These are phyloP conservation scores for Lacanobia oleracea DNA, from an alignment of 2,888 invertebrate species.

Conservation along the genomic window DNA sequence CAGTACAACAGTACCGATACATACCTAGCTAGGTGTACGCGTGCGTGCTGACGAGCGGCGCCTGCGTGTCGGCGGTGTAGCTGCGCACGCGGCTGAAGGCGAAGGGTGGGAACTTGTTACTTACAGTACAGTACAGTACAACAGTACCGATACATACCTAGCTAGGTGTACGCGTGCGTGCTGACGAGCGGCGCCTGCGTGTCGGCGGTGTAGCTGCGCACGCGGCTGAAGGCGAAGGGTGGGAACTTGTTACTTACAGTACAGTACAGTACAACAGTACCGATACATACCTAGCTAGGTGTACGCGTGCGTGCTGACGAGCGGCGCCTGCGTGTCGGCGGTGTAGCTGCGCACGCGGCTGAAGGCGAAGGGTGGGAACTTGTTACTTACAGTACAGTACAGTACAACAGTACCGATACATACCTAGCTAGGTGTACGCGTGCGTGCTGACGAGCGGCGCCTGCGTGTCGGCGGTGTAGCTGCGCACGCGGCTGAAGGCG, in stretches of 20 bases:
- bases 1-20: not conserved
- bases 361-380: conserved; percentile 92
- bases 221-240: conserved; percentile 93
- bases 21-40: conserved; percentile 51
- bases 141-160: not conserved
- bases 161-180: conserved; percentile 59
- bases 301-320: conserved; percentile 74
- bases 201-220: conserved; percentile 95
- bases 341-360: conserved; percentile 95
- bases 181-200: conserved; percentile 91
- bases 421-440: conserved; percentile 51
- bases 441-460: conserved; percentile 88
- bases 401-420: not conserved
- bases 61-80: conserved; percentile 93
- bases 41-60: conserved; percentile 87
- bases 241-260: no score
- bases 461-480: conserved; percentile 94
- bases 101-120: conserved; percentile 83
- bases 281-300: conserved; percentile 34
- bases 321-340: conserved; percentile 92
- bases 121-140: no score
- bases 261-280: no score
- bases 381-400: no score
- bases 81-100: conserved; percentile 94
- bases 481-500: conserved; percentile 94